phyloP scores from a whole-genome alignment of 2,113 vertebrate species.

The Microcebus tavaratra region DNA sequence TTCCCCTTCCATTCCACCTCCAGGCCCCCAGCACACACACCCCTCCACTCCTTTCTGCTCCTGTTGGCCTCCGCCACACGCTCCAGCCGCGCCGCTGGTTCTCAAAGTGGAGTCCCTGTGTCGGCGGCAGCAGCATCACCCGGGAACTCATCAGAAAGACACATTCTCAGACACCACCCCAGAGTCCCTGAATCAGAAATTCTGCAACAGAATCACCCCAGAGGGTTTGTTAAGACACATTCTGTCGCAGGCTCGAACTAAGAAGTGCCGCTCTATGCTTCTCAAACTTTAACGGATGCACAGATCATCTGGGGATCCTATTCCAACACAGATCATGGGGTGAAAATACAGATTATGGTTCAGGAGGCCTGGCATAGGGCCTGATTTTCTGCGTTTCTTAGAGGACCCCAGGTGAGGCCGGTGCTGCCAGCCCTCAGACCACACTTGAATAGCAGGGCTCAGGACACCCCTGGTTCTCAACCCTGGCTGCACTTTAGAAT shows the following conservation, averaged over 20 bases:
- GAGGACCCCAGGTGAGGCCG: not conserved
- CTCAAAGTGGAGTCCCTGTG: not conserved
- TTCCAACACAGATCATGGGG: not conserved
- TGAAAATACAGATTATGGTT: not conserved
- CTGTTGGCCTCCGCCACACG: not conserved
- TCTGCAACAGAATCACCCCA: not conserved
- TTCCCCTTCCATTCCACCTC: not conserved
- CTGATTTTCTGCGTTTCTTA: not conserved
- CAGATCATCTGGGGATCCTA: not conserved
- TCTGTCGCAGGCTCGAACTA: not conserved
- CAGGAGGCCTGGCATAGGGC: not conserved
- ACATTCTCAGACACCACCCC: not conserved
- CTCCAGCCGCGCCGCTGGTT: not conserved
- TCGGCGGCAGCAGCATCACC: not conserved
- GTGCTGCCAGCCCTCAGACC: not conserved
- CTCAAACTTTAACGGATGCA: not conserved
- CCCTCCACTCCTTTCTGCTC: not conserved
- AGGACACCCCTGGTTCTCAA: not conserved
- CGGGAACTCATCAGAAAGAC: not conserved
- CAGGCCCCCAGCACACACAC: not conserved
- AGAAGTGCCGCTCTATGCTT: not conserved
- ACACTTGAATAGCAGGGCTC: not conserved
- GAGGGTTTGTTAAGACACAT: not conserved
- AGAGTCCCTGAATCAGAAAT: not conserved
- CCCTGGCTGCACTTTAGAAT: not conserved